phyloP scores from a whole-genome alignment of 2,797 vertebrate genomes.

The Scarus forsteni region DNA sequence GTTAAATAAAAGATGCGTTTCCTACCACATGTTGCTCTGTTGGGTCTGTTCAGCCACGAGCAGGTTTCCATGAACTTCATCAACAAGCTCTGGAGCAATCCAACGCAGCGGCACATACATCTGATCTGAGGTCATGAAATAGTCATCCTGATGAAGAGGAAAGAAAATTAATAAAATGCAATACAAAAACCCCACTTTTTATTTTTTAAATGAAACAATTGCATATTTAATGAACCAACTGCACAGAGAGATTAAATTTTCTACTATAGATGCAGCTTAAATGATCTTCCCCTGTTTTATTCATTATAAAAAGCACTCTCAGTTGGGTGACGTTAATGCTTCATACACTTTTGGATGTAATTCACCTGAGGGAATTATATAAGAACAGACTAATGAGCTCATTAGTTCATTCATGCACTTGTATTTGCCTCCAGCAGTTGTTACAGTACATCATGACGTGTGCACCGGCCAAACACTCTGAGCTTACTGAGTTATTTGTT shows the following conservation, averaged over 20 bases:
- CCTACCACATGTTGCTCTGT: constrained; percentile 96
- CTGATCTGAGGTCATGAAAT: constrained; percentile 94
- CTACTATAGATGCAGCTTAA: no score
- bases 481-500: background rate
- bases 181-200: background rate
- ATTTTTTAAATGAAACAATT: background rate
- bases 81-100: constrained; percentile 96
- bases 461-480: background rate
- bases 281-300: no score
- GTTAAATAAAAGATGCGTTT: background rate
- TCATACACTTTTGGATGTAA: no score
- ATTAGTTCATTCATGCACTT: background rate
- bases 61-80: constrained; percentile 94
- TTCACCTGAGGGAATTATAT: background rate
- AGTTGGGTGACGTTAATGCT: no score
- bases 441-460: no score
- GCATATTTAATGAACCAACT: no score
- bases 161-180: background rate
- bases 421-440: no score
- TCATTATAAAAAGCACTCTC: no score
- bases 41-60: constrained; percentile 93
- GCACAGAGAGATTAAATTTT: no score
- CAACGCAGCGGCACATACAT: constrained; percentile 94
- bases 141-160: constrained; percentile 88
- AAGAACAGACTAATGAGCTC: background rate